phyloP scores from a whole-genome alignment of 1,140 invertebrate genomes.

The Popillia japonica region DNA sequence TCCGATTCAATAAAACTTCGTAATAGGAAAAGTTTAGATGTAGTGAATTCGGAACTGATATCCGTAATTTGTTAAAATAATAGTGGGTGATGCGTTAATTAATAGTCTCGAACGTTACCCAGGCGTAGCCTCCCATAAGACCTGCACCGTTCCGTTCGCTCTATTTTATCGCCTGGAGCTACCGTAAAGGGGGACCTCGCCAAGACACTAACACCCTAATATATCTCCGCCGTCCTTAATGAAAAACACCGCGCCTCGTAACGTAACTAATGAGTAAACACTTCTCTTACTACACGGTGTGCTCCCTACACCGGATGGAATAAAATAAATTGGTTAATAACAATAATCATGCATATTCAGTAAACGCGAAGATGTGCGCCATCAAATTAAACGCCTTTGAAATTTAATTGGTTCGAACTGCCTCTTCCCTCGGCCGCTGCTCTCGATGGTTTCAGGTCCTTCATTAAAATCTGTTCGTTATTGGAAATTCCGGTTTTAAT shows the following conservation, averaged over 20 bases:
- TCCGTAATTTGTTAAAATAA: slow-evolving; percentile 11
- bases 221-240: background rate
- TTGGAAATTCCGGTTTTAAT: too few relatives aligned
- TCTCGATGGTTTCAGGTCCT: background rate
- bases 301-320: background rate
- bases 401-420: background rate
- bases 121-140: background rate
- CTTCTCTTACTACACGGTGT: background rate
- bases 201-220: background rate
- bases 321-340: slow-evolving; percentile 1
- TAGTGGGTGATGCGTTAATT: background rate
- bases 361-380: background rate
- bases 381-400: background rate
- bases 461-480: background rate
- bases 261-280: background rate
- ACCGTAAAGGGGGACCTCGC: too few relatives aligned
- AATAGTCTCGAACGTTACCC: background rate
- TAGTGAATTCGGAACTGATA: slow-evolving; percentile 4
- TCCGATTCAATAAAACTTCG: slow-evolving; percentile 1
- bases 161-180: background rate
- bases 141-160: background rate
- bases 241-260: background rate
- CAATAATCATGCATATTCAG: background rate
- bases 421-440: background rate
- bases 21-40: slow-evolving; percentile 1